A percentile compares a stretch with the other conserved stretches of the same genome.
phyloP scores from a whole-genome alignment of 2,888 invertebrate species.

The Lasius fuliginosus region DNA sequence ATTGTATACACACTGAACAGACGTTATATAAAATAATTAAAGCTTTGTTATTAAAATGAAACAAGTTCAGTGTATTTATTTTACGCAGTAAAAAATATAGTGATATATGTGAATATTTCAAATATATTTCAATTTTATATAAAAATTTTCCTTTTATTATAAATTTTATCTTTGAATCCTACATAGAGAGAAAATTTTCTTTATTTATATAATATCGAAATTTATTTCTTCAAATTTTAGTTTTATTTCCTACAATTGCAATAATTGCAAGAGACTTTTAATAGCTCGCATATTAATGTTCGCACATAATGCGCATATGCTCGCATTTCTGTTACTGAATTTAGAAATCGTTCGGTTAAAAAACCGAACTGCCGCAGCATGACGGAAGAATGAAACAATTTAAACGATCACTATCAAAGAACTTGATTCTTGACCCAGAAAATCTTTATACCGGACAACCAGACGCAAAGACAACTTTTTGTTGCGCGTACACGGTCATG shows the following conservation, averaged over 20 bases:
- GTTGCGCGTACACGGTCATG: conserved; percentile 79
- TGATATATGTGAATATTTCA: not conserved
- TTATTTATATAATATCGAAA: not conserved
- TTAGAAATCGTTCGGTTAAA: conserved; percentile 41
- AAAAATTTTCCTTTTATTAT: not conserved
- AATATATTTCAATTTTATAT: not conserved
- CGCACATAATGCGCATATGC: no score
- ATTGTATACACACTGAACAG: not conserved
- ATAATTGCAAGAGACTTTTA: conserved; percentile 1
- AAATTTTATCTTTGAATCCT: not conserved
- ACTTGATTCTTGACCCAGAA: conserved; percentile 85
- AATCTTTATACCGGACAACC: conserved; percentile 75
- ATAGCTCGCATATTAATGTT: not conserved
- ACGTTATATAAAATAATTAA: not conserved
- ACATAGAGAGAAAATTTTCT: not conserved
- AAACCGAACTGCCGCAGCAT: conserved; percentile 18
- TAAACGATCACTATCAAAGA: conserved; percentile 77
- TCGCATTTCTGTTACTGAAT: not conserved
- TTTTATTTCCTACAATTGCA: not conserved
- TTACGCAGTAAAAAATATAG: not conserved
- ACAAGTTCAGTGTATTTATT: not conserved
- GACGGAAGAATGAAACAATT: conserved; percentile 42
- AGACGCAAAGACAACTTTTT: conserved; percentile 81
- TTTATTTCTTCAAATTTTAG: not conserved
- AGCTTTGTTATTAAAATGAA: not conserved